A percentile compares a stretch with the other conserved stretches of the same genome.
Conservation (phyloP, 2,113 vertebrate species). For the Martes martes region DNA sequence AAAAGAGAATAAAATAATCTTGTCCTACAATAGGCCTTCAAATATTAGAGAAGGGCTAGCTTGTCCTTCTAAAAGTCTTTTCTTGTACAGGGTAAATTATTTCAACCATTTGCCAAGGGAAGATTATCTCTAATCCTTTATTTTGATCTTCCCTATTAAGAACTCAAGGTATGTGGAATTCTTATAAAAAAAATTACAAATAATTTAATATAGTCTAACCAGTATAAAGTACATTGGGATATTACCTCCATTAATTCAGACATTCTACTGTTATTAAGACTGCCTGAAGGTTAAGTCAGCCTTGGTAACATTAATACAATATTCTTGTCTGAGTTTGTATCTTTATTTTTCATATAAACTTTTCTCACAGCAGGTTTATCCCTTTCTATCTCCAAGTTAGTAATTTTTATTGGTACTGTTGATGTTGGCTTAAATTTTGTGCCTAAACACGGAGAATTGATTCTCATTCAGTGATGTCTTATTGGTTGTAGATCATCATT, state of each 20-base stretch:
- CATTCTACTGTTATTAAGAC: neutral
- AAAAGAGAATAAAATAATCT: neutral
- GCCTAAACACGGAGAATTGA: neutral
- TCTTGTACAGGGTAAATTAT: neutral
- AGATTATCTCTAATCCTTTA: neutral
- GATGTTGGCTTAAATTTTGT: neutral
- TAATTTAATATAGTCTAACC: neutral
- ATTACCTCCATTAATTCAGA: neutral
- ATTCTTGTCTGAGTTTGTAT: neutral
- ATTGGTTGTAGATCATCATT: neutral
- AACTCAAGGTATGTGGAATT: neutral
- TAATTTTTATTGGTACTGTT: neutral
- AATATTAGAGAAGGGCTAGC: neutral
- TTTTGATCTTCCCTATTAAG: neutral
- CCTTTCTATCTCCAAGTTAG: neutral
- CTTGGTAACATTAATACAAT: neutral
- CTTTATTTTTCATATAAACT: slow-evolving; percentile 25
- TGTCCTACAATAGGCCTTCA: neutral
- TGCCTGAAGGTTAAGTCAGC: neutral
- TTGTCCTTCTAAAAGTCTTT: neutral
- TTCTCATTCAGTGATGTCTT: neutral
- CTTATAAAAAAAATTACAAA: neutral
- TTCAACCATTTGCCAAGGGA: neutral
- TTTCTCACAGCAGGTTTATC: neutral
- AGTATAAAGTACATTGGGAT: neutral